Conservation (phyloP, 2,888 invertebrate genomes). For the Dichetophora obliterata region DNA sequence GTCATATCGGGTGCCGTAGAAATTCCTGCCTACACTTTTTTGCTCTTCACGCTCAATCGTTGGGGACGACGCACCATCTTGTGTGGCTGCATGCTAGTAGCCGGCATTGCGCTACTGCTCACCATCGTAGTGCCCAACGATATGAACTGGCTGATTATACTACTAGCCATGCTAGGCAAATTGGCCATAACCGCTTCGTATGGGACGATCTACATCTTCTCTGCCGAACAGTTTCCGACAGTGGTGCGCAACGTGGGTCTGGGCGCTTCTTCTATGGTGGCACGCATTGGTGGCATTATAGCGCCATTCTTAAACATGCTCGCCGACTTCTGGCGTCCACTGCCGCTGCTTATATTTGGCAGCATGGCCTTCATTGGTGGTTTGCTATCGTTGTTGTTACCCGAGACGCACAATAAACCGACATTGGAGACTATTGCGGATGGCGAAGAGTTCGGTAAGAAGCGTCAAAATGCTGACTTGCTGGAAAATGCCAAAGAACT, state of each 20-base stretch:
- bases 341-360: slow-evolving; percentile 83
- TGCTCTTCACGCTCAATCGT: slow-evolving; percentile 77
- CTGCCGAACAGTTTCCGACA: slow-evolving; percentile 82
- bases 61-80: slow-evolving; percentile 79
- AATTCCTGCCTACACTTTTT: slow-evolving; percentile 79
- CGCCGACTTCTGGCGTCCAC: slow-evolving; percentile 73
- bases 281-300: slow-evolving; percentile 78
- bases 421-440: slow-evolving; percentile 86
- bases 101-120: slow-evolving; percentile 74
- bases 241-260: slow-evolving; percentile 87
- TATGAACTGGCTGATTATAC: slow-evolving; percentile 73
- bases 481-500: slow-evolving; percentile 55
- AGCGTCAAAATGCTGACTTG: slow-evolving; percentile 47
- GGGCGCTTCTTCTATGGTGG: slow-evolving; percentile 88
- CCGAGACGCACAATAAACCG: slow-evolving; percentile 83
- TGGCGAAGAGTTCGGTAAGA: slow-evolving; percentile 77
- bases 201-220: slow-evolving; percentile 80
- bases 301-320: slow-evolving; percentile 86
- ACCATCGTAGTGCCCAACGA: slow-evolving; percentile 74
- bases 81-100: slow-evolving; percentile 77
- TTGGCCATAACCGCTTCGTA: slow-evolving; percentile 81
- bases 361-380: slow-evolving; percentile 80
- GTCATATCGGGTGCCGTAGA: slow-evolving; percentile 82
- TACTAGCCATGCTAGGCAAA: slow-evolving; percentile 80
- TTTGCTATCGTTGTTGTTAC: slow-evolving; percentile 78